Base-by-base conservation (phyloP, 2,113 vertebrate genomes). In the Embiotoca jacksoni region DNA sequence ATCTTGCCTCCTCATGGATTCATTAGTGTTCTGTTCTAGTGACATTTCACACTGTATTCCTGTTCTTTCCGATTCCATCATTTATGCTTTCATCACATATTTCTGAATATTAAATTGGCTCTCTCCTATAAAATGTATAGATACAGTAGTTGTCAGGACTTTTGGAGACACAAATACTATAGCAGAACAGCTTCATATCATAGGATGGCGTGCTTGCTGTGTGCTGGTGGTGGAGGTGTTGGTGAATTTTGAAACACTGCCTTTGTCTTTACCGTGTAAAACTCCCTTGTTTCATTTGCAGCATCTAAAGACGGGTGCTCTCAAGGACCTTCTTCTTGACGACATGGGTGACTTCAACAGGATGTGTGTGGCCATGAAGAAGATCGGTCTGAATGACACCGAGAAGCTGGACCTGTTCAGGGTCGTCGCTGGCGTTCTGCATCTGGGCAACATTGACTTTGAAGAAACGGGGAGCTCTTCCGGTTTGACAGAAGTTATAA, bases 341-440 rank as follows among this genome's bases (percentile, higher is more conserved):
- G 98, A 99, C 88, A 96, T 96, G 2, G 97, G 97, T 11, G 98
- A 99, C 91, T 99, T 99, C 67, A 96, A 96, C 90, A 96, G 98
- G 88, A 99, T 99, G 98, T 99, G 97, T 47, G 95, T 89, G 36
- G 98, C 98, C 61, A 99, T 99, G 98, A 98, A 97, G 88, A 99
- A 95, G 91, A 99, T 99, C 31, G 98, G 98, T 52, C 91, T 99
- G 92, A 96, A 96, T 60, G 97, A 99, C 88, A 94, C 92, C 2
- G 98, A 99, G 93, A 99, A 99, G 77, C 96, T 99, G 59, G 96
- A 99, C 92, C 96, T 99, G 57, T 99, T 99, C 83, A 92, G 97
- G 78, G 97, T 99, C 33, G 98, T 99, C 16, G 96, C 98, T 6
- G 98, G 98, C 5, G 98, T 99, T 68, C 93, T 99, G 73, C 98